Base-by-base conservation (phyloP, 2,113 vertebrate species). In the Protomyctophum bolini region DNA sequence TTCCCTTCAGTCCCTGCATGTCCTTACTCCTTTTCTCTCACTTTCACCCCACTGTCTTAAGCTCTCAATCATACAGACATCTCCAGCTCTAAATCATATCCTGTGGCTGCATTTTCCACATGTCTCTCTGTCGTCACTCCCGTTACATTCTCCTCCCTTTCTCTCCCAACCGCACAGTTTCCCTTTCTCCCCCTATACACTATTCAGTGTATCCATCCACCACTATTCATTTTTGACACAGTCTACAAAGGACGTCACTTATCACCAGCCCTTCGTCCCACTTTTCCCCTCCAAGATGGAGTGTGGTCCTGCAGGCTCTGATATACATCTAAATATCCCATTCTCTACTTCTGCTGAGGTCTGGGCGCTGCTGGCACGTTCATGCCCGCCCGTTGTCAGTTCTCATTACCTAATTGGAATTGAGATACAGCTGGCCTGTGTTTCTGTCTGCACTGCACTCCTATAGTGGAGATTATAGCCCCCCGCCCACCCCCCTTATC, bases 321-420 rank as follows among this genome's bases (percentile, higher is more conserved):
- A 84, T 86, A 79, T 69, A 66, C 69, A 75, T 68, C 75, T 66
- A 75, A 71, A 65, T 58, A 66, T 76, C 75, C 75, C 11, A 8
- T 58, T 63, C 76, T 79, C 48, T 29, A 15, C 76, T 90, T 68
- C 21, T 72, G 70, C 64, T 73, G 72, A 33, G 52, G 28, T 47
- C 70, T 33, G 11, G 11, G 52, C 67, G 71, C 69, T 78, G 59
- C 5, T 83, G 81, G 66, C 73, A 68, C 62, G 65, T 82, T 77
- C 70, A 73, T 77, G 86, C 83, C 86, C 83, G 79, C 90, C 86
- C 83, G 79, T 91, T 92, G 92, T 92, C 91, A 87, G 84, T 75
- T 92, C 75, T 85, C 88, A 91, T 94, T 91, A 91, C 85, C 77
- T 93, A 90, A 92, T 90, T 92, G 89, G 89, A 90, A 93, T 85